Evolutionary conservation across 2,888 invertebrate species (phyloP).

Genomic region (Cryptops parisi): DNA sequence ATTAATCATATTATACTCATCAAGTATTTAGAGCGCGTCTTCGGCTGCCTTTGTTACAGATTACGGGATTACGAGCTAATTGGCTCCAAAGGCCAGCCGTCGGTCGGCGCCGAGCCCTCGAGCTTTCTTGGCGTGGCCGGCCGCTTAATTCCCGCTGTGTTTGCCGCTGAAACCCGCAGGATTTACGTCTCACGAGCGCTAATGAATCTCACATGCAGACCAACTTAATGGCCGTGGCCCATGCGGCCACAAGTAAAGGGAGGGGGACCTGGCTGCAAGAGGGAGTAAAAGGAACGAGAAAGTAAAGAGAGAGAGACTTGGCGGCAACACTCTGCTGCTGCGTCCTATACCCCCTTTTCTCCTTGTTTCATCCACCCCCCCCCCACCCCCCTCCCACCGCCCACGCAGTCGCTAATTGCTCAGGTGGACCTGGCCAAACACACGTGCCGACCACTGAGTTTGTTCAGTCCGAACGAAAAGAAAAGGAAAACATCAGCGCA

Average conservation of each 20-base stretch:
- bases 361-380: background rate
- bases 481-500: too few relatives aligned
- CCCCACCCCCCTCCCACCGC: background rate
- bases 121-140: background rate
- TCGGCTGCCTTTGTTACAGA: conserved; percentile 1
- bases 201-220: background rate
- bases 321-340: background rate
- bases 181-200: background rate
- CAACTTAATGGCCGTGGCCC: background rate
- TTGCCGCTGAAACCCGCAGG: background rate
- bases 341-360: background rate
- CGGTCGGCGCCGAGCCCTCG: background rate
- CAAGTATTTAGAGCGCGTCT: background rate
- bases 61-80: conserved; percentile 6
- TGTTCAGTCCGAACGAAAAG: too few relatives aligned
- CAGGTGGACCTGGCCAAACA: too few relatives aligned
- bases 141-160: background rate
- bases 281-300: background rate
- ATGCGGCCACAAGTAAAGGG: background rate
- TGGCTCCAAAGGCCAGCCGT: conserved; percentile 2
- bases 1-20: conserved; percentile 12
- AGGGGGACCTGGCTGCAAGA: too few relatives aligned
- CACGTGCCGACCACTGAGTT: too few relatives aligned
- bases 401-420: background rate
- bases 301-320: background rate